phyloP scores from a whole-genome alignment of 2,888 invertebrate species.

The Chalcosyrphus nemorum region DNA sequence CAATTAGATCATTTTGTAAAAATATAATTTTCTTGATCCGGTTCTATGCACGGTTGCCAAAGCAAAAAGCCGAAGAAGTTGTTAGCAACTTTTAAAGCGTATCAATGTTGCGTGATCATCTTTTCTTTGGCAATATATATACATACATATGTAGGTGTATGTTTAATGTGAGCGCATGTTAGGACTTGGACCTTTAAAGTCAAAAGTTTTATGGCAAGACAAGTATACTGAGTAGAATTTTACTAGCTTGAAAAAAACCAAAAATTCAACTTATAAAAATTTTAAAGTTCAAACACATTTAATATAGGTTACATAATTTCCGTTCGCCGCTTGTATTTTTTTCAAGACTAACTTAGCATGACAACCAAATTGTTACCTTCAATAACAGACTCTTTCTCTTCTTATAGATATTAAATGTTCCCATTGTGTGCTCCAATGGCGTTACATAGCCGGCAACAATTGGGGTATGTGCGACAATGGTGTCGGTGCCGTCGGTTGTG shows the following conservation, averaged over 20 bases:
- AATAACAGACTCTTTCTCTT: no score
- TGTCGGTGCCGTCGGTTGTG: constrained; percentile 91
- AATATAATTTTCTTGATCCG: neutral
- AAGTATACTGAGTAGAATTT: no score
- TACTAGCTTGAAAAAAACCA: no score
- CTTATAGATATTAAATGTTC: constrained; percentile 85
- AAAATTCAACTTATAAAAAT: no score
- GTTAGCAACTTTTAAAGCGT: neutral
- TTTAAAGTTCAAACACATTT: no score
- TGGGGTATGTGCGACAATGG: constrained; percentile 90
- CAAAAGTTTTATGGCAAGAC: no score
- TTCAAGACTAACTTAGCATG: no score
- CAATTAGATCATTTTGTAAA: neutral
- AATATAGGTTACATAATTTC: no score
- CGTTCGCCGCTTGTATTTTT: neutral
- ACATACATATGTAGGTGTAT: no score
- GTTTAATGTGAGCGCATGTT: no score
- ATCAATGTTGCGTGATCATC: neutral
- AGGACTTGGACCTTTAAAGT: no score
- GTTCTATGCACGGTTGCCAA: neutral
- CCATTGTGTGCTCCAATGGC: constrained; percentile 94
- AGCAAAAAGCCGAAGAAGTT: neutral
- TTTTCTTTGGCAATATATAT: no score
- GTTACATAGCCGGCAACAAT: constrained; percentile 93
- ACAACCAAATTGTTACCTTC: constrained; percentile 81